Conservation (phyloP, 2,888 invertebrate genomes). For the Chrysolina americana region DNA sequence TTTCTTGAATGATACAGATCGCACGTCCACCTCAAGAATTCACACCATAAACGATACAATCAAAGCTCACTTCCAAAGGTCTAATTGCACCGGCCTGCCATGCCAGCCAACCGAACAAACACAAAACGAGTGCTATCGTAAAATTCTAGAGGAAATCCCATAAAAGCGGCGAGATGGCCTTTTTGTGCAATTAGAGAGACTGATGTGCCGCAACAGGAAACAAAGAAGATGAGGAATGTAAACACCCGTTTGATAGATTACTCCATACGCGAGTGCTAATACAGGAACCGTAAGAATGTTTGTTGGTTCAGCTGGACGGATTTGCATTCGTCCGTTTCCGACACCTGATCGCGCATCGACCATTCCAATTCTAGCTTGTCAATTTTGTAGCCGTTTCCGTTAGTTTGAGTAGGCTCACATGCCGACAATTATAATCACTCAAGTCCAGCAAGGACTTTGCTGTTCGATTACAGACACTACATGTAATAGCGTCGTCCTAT, state of each 20-base stretch:
- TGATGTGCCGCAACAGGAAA: slow-evolving; percentile 18
- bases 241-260: slow-evolving; percentile 23
- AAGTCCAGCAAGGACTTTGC: too few relatives aligned
- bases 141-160: slow-evolving; percentile 20
- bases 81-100: slow-evolving; percentile 20
- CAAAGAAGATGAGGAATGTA: slow-evolving; percentile 20
- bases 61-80: slow-evolving; percentile 19
- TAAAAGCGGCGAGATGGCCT: slow-evolving; percentile 21
- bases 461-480: too few relatives aligned
- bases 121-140: slow-evolving; percentile 19
- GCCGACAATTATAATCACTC: too few relatives aligned
- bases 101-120: slow-evolving; percentile 15
- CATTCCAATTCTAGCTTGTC: not conserved
- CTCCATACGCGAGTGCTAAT: slow-evolving; percentile 17
- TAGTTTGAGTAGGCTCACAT: too few relatives aligned
- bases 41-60: slow-evolving; percentile 22
- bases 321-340: slow-evolving; percentile 21
- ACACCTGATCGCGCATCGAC: not conserved
- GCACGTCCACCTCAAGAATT: slow-evolving; percentile 16
- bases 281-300: slow-evolving; percentile 13
- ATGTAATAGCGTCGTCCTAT: too few relatives aligned
- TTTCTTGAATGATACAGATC: slow-evolving; percentile 15
- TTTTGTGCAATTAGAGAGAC: slow-evolving; percentile 24
- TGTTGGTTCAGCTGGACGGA: slow-evolving; percentile 13
- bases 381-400: not conserved